Conservation (phyloP, 2,113 vertebrate species). For the Sclerurus mexicanus region DNA sequence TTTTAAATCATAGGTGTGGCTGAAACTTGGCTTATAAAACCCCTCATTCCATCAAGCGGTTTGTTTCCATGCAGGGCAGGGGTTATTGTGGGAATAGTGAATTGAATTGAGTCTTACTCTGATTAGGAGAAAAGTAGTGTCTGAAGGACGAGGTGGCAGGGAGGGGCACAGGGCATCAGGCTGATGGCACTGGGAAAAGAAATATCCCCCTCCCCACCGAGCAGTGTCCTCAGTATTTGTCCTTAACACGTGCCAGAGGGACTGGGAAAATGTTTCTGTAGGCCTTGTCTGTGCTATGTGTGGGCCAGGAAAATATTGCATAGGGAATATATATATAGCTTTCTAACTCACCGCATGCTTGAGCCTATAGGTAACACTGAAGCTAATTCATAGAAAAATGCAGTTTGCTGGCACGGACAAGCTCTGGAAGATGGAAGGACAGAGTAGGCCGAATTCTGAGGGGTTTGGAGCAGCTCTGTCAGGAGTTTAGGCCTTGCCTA, state of each 20-base stretch:
- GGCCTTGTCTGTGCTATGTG: not conserved
- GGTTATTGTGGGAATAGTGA: not conserved
- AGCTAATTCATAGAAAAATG: not conserved
- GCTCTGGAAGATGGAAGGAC: not conserved
- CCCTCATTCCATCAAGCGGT: not conserved
- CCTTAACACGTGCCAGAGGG: not conserved
- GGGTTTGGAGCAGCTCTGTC: not conserved
- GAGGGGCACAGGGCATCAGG: not conserved
- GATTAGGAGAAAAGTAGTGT: not conserved
- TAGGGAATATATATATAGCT: not conserved
- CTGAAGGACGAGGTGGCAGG: not conserved
- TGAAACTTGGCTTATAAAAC: conserved; percentile 1
- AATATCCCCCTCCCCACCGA: not conserved
- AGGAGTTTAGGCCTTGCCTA: not conserved
- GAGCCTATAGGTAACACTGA: not conserved
- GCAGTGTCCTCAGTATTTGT: not conserved
- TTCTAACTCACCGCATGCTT: not conserved
- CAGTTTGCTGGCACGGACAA: accelerated
- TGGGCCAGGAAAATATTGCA: not conserved
- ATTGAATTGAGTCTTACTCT: not conserved
- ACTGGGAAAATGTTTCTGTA: not conserved
- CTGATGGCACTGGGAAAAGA: not conserved
- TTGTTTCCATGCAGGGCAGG: not conserved
- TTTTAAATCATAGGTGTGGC: conserved; percentile 23
- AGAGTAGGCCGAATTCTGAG: not conserved